Evolutionary conservation across 2,888 invertebrate genomes (phyloP).

Genomic region (Dendrolimus houi): DNA sequence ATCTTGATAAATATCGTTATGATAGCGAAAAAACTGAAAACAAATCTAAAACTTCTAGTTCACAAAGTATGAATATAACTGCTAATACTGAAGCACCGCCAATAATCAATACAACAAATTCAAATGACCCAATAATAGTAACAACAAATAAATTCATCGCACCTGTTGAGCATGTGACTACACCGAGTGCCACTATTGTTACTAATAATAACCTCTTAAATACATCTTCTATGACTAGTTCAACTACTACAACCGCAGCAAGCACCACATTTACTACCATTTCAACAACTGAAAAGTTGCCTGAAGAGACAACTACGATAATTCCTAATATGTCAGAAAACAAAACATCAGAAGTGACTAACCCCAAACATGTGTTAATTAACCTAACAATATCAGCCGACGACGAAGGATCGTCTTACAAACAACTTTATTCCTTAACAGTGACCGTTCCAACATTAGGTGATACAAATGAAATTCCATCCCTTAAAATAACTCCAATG

Average conservation of each 20-base stretch:
- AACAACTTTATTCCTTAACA: slow-evolving; percentile 86
- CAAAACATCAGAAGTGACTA: slow-evolving; percentile 46
- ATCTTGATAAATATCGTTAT: slow-evolving; percentile 46
- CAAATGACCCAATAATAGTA: slow-evolving; percentile 4
- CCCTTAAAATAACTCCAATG: slow-evolving; percentile 73
- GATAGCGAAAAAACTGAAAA: slow-evolving; percentile 31
- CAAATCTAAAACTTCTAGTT: slow-evolving; percentile 12
- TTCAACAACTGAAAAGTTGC: slow-evolving; percentile 18
- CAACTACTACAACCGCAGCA: slow-evolving; percentile 23
- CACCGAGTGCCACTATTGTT: slow-evolving; percentile 29
- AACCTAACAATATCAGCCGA: slow-evolving; percentile 90
- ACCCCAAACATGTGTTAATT: slow-evolving; percentile 82
- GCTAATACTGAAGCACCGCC: slow-evolving; percentile 1
- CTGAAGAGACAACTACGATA: slow-evolving; percentile 19
- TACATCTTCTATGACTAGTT: slow-evolving; percentile 1
- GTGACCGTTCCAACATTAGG: slow-evolving; percentile 85
- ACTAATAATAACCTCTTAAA: slow-evolving; percentile 32
- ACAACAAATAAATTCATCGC: slow-evolving; percentile 33
- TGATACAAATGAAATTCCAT: slow-evolving; percentile 67
- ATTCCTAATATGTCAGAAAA: slow-evolving; percentile 43
- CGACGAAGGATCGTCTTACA: slow-evolving; percentile 60
- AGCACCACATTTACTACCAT: slow-evolving; percentile 7
- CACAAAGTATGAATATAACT: slow-evolving; percentile 17
- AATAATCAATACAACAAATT: neutral
- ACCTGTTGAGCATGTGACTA: slow-evolving; percentile 39